phyloP scores from a whole-genome alignment of 2,113 vertebrate genomes.

The Gulo gulo region DNA sequence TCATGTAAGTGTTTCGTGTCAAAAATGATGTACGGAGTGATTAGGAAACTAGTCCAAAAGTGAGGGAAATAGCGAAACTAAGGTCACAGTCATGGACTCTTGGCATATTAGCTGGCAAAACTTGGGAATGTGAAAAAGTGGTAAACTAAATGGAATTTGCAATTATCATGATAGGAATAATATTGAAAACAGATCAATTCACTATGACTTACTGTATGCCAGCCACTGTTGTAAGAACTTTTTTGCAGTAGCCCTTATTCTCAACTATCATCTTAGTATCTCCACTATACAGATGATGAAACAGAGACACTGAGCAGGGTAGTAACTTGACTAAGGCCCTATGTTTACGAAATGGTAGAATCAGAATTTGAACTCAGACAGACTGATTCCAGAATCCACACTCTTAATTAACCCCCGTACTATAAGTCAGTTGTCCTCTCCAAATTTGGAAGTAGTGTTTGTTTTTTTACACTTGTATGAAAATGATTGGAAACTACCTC shows the following conservation, averaged over 20 bases:
- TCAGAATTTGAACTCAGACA: background rate
- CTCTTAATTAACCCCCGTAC: background rate
- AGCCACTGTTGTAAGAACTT: background rate
- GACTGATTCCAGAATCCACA: background rate
- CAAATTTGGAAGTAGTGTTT: background rate
- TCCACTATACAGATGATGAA: background rate
- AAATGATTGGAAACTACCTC: background rate
- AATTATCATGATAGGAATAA: background rate
- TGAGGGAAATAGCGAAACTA: background rate
- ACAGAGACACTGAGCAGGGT: background rate
- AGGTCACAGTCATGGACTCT: background rate
- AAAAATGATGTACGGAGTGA: background rate
- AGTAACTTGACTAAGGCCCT: background rate
- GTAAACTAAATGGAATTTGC: background rate
- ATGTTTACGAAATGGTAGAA: background rate
- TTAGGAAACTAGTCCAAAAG: background rate
- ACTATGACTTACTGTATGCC: background rate
- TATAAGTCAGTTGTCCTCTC: background rate
- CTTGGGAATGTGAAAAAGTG: background rate
- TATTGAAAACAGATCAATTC: background rate
- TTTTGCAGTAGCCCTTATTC: background rate
- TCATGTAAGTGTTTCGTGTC: background rate
- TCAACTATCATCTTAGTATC: background rate
- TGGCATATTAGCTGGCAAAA: background rate
- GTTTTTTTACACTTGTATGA: background rate